Evolutionary conservation across 2,113 vertebrate genomes (phyloP).

Genomic region (Clarias gariepinus): DNA sequence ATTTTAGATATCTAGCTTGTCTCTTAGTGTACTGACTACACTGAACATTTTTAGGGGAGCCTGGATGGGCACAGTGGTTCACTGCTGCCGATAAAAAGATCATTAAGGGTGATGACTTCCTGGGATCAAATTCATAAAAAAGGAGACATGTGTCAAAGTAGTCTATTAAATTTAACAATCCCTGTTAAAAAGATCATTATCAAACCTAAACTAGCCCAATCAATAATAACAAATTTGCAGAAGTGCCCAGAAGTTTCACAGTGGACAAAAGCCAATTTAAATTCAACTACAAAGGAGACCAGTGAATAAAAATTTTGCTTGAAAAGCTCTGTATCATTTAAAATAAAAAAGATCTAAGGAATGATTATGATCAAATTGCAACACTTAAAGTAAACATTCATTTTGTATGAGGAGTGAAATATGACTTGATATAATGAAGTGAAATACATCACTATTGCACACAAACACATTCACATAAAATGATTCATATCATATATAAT

Average conservation of each 20-base stretch:
- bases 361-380: not conserved
- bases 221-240: constrained; percentile 40
- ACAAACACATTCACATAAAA: not conserved
- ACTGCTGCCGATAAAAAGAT: constrained; percentile 51
- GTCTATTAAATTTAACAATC: constrained; percentile 63
- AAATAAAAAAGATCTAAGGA: not conserved
- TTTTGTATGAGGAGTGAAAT: constrained; percentile 14
- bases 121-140: constrained; percentile 60
- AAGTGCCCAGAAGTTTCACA: constrained; percentile 36
- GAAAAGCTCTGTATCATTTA: constrained; percentile 11
- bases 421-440: constrained; percentile 35
- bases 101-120: constrained; percentile 54
- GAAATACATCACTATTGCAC: constrained; percentile 31
- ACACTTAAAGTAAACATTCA: constrained; percentile 35
- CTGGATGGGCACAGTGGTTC: constrained; percentile 32
- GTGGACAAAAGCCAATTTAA: constrained; percentile 27
- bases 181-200: constrained; percentile 59
- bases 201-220: constrained; percentile 55
- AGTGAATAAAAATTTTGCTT: constrained; percentile 12
- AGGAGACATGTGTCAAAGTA: constrained; percentile 52
- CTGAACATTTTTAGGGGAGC: not conserved
- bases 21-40: not conserved
- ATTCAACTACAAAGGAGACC: constrained; percentile 14
- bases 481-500: constrained; percentile 1
- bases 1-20: not conserved